phyloP scores from a whole-genome alignment of 2,888 invertebrate species.

The Rosalia funebris region DNA sequence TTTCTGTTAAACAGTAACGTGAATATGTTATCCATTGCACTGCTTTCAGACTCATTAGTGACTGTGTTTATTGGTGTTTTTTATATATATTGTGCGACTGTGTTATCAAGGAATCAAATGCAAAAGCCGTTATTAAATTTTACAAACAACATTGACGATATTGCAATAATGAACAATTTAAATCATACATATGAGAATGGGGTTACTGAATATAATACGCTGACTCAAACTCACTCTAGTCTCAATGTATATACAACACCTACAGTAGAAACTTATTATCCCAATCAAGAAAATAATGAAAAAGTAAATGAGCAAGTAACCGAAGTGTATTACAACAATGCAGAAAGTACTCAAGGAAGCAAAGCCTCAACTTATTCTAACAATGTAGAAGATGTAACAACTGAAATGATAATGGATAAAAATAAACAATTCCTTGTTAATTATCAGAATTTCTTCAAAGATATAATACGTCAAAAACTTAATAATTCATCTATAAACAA shows the following conservation, averaged over 20 bases:
- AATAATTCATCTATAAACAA: conserved; percentile 33
- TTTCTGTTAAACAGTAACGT: conserved; percentile 43
- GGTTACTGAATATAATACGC: too few relatives aligned
- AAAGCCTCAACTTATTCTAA: conserved; percentile 10
- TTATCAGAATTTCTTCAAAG: conserved; percentile 46
- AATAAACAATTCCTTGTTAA: conserved; percentile 42
- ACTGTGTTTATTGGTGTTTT: conserved; percentile 57
- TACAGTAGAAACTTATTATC: conserved; percentile 2
- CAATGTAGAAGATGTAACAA: not conserved
- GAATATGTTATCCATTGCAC: conserved; percentile 42
- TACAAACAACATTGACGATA: conserved; percentile 39
- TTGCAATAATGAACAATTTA: conserved; percentile 36
- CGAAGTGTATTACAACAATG: not conserved
- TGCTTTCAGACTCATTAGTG: conserved; percentile 54
- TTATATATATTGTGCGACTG: conserved; percentile 51
- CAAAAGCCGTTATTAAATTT: conserved; percentile 26
- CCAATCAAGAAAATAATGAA: not conserved
- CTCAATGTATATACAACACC: too few relatives aligned
- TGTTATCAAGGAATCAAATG: conserved; percentile 31
- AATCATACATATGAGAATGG: conserved; percentile 2
- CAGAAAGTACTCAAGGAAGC: not conserved
- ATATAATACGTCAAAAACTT: conserved; percentile 45
- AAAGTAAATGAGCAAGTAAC: not conserved
- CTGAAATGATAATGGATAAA: too few relatives aligned
- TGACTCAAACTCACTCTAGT: too few relatives aligned